These are phyloP conservation scores for Diachasmimorpha longicaudata DNA, from an alignment of 1,140 invertebrate genomes.

Conservation along the genomic window DNA sequence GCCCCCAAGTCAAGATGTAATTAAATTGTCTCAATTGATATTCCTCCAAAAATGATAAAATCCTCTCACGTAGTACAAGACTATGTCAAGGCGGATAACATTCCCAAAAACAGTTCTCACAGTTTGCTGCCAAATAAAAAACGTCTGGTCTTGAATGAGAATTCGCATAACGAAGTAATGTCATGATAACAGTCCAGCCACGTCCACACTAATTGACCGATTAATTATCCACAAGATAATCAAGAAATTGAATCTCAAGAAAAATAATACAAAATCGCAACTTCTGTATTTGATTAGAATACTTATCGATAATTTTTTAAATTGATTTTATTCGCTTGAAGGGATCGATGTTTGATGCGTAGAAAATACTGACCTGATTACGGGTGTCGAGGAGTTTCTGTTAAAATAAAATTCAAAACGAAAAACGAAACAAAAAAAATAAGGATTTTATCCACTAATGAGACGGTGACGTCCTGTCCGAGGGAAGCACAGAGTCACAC, in stretches of 20 bases:
- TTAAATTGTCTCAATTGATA: too few species aligned
- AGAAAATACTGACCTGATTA: background rate
- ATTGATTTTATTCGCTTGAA: background rate
- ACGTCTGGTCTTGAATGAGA: too few species aligned
- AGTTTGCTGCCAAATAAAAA: background rate
- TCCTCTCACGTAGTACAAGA: background rate
- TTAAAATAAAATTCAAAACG: background rate
- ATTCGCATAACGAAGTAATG: too few species aligned
- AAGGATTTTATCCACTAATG: background rate
- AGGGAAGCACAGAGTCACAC: slow-evolving; percentile 45
- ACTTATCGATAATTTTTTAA: background rate
- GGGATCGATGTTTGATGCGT: background rate
- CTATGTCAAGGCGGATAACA: background rate
- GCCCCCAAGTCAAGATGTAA: too few species aligned
- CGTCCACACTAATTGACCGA: too few species aligned
- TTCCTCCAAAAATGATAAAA: background rate
- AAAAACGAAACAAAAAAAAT: background rate
- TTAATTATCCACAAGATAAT: too few species aligned
- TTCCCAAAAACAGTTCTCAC: background rate
- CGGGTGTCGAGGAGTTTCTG: background rate
- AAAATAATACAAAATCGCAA: too few species aligned
- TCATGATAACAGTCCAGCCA: too few species aligned
- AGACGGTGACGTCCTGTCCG: slow-evolving; percentile 39
- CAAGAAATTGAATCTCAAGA: too few species aligned
- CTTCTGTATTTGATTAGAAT: background rate